Percentiles rank a stretch among this genome's conserved stretches.
phyloP scores from a whole-genome alignment of 2,113 vertebrate genomes.

The Lepidothrix coronata region DNA sequence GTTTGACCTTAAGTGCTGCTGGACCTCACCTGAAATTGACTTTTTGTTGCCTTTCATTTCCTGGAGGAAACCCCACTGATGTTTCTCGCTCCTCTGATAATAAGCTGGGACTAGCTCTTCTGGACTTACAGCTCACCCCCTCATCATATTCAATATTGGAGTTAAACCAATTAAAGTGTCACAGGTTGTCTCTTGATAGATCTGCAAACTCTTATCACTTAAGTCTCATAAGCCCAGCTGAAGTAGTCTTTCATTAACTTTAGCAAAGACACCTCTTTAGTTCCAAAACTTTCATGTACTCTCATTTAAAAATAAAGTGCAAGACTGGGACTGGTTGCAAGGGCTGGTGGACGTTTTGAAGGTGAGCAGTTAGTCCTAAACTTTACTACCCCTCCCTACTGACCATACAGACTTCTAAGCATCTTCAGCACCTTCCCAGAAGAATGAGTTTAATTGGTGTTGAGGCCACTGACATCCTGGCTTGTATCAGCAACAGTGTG shows the following conservation, averaged over 20 bases:
- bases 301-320: not conserved
- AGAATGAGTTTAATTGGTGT: not conserved
- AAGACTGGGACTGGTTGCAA: not conserved
- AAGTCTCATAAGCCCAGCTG: not conserved
- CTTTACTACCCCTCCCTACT: not conserved
- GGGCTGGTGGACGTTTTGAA: rapidly evolving
- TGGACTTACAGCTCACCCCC: not conserved
- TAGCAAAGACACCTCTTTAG: rapidly evolving
- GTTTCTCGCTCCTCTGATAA: not conserved
- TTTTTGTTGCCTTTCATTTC: not conserved
- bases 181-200: not conserved
- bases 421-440: not conserved
- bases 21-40: not conserved
- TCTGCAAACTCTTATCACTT: not conserved
- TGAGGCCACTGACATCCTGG: not conserved
- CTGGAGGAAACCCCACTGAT: not conserved
- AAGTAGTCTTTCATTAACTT: not conserved
- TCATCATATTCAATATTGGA: not conserved
- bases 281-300: not conserved
- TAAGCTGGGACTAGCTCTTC: not conserved
- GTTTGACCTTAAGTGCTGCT: not conserved
- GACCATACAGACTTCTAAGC: not conserved
- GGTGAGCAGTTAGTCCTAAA: not conserved
- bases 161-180: not conserved
- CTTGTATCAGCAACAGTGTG: not conserved